phyloP scores from a whole-genome alignment of 2,888 invertebrate species.

The Acanthosepion esculentum region DNA sequence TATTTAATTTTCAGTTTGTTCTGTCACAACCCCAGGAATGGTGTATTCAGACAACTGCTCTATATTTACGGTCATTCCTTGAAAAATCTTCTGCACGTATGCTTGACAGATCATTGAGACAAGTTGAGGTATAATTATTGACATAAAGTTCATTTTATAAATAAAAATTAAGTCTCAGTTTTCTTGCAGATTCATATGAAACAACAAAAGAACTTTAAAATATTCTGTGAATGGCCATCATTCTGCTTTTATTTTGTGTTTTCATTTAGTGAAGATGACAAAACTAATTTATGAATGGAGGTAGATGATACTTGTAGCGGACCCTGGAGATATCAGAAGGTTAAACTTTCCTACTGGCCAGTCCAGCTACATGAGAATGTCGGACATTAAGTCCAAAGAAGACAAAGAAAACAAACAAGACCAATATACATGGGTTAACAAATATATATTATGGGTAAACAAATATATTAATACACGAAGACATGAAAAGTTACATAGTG shows the following conservation, averaged over 20 bases:
- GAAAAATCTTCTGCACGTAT: slow-evolving; percentile 87
- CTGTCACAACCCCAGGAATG: slow-evolving; percentile 83
- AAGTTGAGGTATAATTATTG: slow-evolving; percentile 81
- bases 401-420: no score
- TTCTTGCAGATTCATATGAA: neutral
- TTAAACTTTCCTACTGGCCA: no score
- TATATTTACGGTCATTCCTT: slow-evolving; percentile 84
- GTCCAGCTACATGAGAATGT: no score
- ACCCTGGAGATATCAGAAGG: no score
- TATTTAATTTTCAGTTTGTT: slow-evolving; percentile 74
- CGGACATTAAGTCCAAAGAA: no score
- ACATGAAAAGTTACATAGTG: no score
- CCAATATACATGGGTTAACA: no score
- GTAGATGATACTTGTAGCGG: no score
- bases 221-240: neutral
- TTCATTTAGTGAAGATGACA: neutral
- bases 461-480: no score
- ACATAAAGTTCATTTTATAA: neutral
- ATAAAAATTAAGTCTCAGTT: neutral
- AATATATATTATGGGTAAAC: no score
- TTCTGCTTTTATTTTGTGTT: neutral
- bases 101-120: slow-evolving; percentile 90
- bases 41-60: slow-evolving; percentile 84
- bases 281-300: neutral
- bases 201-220: neutral